A percentile compares a stretch with the other conserved stretches of the same genome.
Conservation (phyloP, 1,140 invertebrate species). For the Acromyrmex heyeri region DNA sequence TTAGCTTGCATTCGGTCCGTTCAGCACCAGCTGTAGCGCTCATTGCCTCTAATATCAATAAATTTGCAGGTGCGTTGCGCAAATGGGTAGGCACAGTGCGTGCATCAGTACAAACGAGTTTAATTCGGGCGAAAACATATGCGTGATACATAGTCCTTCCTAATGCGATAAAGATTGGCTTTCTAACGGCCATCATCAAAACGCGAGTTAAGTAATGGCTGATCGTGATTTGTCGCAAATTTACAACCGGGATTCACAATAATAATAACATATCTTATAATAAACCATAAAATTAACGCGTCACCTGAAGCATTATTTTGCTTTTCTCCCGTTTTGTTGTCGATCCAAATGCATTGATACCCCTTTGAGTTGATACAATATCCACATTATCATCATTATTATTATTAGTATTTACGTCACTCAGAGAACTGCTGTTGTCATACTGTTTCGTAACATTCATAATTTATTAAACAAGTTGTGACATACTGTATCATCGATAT, state of each 20-base stretch:
- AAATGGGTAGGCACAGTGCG: constrained; percentile 64
- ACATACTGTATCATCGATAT: constrained; percentile 57
- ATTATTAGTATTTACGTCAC: constrained; percentile 62
- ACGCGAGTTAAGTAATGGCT: neutral
- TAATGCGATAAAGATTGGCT: constrained; percentile 45
- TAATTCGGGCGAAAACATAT: constrained; percentile 64
- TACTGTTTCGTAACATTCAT: constrained; percentile 42
- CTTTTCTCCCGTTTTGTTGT: constrained; percentile 24
- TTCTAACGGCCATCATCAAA: neutral
- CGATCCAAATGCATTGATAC: constrained; percentile 53
- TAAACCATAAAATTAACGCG: constrained; percentile 43
- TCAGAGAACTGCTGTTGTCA: constrained; percentile 52
- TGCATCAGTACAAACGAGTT: constrained; percentile 68
- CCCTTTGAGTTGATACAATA: constrained; percentile 63
- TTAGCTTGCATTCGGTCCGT: constrained; percentile 63
- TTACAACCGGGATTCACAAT: neutral
- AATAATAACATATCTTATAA: constrained; percentile 12
- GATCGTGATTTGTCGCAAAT: constrained; percentile 9
- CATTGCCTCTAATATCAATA: constrained; percentile 74
- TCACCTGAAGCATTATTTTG: constrained; percentile 53
- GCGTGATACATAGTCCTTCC: neutral
- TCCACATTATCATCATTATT: constrained; percentile 55
- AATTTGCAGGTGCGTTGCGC: constrained; percentile 73
- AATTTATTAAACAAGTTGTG: constrained; percentile 61
- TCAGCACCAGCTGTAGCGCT: constrained; percentile 72